phyloP scores from a whole-genome alignment of 2,113 vertebrate species.

The Paramisgurnus dabryanus region DNA sequence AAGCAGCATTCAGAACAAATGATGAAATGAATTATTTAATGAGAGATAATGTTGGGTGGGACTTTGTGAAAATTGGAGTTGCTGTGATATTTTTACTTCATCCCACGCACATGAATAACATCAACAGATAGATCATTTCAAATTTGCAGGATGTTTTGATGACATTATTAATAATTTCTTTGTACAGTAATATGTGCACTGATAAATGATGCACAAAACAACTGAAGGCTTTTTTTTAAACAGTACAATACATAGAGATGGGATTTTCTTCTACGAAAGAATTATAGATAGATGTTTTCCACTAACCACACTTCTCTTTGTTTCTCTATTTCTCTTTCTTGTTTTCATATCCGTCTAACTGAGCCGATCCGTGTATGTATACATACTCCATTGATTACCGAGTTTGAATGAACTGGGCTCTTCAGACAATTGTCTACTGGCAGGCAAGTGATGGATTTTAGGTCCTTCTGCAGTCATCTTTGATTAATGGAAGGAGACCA shows the following conservation, averaged over 20 bases:
- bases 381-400: conserved; percentile 75
- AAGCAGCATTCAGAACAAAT: too few species aligned
- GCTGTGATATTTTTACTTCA: too few species aligned
- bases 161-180: not conserved
- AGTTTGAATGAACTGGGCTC: conserved; percentile 75
- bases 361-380: conserved; percentile 67
- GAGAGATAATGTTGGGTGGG: too few species aligned
- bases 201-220: not conserved
- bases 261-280: not conserved
- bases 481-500: conserved; percentile 74
- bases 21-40: too few species aligned
- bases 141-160: too few species aligned
- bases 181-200: not conserved
- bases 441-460: conserved; percentile 74
- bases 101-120: too few species aligned
- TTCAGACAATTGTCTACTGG: conserved; percentile 77
- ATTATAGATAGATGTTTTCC: not conserved
- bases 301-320: not conserved
- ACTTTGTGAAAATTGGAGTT: too few species aligned
- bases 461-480: conserved; percentile 67
- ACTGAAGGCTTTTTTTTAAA: too few species aligned
- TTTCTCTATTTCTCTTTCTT: conserved; percentile 10
- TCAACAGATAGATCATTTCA: too few species aligned
- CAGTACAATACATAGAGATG: not conserved
- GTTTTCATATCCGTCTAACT: conserved; percentile 62